Conservation (phyloP, 2,113 vertebrate genomes). For the Tamias sibiricus region DNA sequence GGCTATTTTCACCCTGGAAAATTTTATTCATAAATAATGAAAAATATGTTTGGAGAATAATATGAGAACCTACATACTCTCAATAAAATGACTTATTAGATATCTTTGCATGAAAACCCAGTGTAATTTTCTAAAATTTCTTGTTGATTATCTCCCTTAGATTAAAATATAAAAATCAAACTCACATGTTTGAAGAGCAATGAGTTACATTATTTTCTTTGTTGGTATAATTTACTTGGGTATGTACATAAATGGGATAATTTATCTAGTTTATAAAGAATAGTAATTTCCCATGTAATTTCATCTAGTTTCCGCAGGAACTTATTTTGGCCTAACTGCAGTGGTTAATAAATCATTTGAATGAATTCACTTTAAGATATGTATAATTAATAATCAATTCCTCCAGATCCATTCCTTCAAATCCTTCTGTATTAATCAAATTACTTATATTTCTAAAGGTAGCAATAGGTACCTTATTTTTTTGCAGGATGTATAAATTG, state of each 20-base stretch:
- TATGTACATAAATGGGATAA: slow-evolving; percentile 67
- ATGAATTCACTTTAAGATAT: slow-evolving; percentile 77
- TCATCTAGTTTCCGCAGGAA: slow-evolving; percentile 82
- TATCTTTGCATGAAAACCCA: slow-evolving; percentile 21
- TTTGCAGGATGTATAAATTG: slow-evolving; percentile 12
- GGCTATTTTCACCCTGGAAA: not conserved
- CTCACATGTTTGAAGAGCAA: slow-evolving; percentile 75
- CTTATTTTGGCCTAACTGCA: slow-evolving; percentile 77
- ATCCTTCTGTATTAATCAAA: slow-evolving; percentile 78
- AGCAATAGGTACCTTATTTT: not conserved
- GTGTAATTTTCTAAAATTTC: slow-evolving; percentile 59
- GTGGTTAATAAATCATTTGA: slow-evolving; percentile 85
- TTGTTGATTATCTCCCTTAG: slow-evolving; percentile 60
- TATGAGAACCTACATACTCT: not conserved
- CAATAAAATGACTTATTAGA: slow-evolving; percentile 47
- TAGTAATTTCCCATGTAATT: slow-evolving; percentile 83
- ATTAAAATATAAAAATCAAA: slow-evolving; percentile 77
- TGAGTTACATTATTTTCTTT: slow-evolving; percentile 80
- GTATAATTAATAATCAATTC: slow-evolving; percentile 84
- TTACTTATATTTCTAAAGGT: slow-evolving; percentile 71
- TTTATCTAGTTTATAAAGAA: slow-evolving; percentile 79
- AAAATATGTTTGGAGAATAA: slow-evolving; percentile 3
- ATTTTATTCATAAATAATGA: slow-evolving; percentile 1
- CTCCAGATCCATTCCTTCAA: slow-evolving; percentile 75
- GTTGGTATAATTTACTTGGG: slow-evolving; percentile 76